A percentile compares a stretch with the other conserved stretches of the same genome.
phyloP scores from a whole-genome alignment of 2,888 invertebrate genomes.

The Linyphia triangularis region DNA sequence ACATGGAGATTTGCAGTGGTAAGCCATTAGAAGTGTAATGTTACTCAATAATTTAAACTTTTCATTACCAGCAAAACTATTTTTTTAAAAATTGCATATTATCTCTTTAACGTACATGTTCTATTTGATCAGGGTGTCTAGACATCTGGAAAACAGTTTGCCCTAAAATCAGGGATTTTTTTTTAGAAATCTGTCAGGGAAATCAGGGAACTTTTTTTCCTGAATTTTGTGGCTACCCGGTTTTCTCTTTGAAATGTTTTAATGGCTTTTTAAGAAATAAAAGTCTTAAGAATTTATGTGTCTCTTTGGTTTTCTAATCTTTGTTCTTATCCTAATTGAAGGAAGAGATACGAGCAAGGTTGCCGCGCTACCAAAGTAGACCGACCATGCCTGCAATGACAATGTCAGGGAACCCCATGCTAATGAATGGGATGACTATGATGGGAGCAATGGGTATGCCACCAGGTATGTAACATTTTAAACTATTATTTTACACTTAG shows the following conservation, averaged over 20 bases:
- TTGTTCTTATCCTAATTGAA: background rate
- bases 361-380: constrained; percentile 63
- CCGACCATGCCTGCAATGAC: constrained; percentile 52
- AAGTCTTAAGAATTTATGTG: background rate
- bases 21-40: too few relatives aligned
- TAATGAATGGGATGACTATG: constrained; percentile 82
- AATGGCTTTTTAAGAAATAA: background rate
- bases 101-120: too few relatives aligned
- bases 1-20: too few relatives aligned
- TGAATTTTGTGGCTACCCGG: too few relatives aligned
- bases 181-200: too few relatives aligned
- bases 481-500: background rate
- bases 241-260: background rate
- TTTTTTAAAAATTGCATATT: too few relatives aligned
- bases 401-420: constrained; percentile 43
- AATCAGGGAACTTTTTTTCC: too few relatives aligned
- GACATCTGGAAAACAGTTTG: background rate
- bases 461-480: constrained; percentile 82
- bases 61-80: too few relatives aligned
- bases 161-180: too few relatives aligned
- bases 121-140: too few relatives aligned
- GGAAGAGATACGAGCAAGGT: constrained; percentile 76
- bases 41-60: too few relatives aligned
- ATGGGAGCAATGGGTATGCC: constrained; percentile 85
- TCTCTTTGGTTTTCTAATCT: background rate